Evolutionary conservation across 2,113 vertebrate genomes (phyloP).

Genomic region (Oxygymnocypris stewartii): DNA sequence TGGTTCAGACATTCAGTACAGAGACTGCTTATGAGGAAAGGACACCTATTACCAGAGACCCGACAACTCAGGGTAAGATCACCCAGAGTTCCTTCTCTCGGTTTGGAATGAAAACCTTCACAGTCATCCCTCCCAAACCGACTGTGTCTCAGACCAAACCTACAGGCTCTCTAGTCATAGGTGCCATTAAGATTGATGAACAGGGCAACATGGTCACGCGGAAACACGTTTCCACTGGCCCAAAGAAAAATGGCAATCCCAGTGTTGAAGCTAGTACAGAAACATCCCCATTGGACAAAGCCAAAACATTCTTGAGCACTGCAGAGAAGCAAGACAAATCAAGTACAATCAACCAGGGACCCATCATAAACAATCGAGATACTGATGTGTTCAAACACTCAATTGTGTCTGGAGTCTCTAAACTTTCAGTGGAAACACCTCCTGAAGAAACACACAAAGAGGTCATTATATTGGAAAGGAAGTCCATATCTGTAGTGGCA

Average conservation of each 20-base stretch:
- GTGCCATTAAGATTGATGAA: conserved; percentile 93
- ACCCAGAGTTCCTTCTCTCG: conserved; percentile 74
- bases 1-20: neutral
- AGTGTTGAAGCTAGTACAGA: conserved; percentile 40
- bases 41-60: conserved; percentile 55
- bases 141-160: conserved; percentile 67
- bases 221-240: neutral
- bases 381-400: conserved; percentile 52
- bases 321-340: conserved; percentile 69
- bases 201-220: conserved; percentile 86
- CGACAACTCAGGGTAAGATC: conserved; percentile 66
- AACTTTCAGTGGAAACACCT: conserved; percentile 50
- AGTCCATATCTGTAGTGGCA: conserved; percentile 46
- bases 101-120: conserved; percentile 89
- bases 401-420: conserved; percentile 35
- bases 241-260: neutral
- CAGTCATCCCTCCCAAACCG: conserved; percentile 86
- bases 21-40: conserved; percentile 48
- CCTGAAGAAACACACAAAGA: conserved; percentile 44
- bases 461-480: conserved; percentile 45
- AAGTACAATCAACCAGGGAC: conserved; percentile 43
- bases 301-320: conserved; percentile 85
- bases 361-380: conserved; percentile 59
- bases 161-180: conserved; percentile 67
- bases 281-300: conserved; percentile 73